A percentile compares a stretch with the other conserved stretches of the same genome.
These are phyloP conservation scores for Rousettus madagascariensis DNA, from an alignment of 2,797 vertebrate species.

Conservation along the genomic window DNA sequence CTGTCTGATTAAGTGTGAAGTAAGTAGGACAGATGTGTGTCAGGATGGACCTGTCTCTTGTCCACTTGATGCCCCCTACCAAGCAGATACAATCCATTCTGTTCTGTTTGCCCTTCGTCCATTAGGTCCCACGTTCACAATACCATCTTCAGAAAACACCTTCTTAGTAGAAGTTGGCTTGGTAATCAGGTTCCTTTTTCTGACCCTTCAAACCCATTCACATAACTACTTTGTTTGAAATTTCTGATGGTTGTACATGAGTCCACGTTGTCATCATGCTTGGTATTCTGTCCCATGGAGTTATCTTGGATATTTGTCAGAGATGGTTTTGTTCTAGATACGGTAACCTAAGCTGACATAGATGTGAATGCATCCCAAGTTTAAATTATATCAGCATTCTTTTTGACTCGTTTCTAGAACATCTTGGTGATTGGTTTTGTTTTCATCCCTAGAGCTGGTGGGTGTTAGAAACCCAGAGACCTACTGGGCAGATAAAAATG, in stretches of 20 bases:
- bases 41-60: background rate
- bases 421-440: background rate
- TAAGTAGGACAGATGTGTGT: background rate
- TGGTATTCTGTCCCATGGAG: background rate
- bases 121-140: background rate
- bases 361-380: background rate
- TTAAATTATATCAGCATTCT: background rate
- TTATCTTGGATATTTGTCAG: background rate
- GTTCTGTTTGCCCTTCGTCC: background rate
- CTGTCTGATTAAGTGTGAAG: background rate
- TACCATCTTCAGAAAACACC: background rate
- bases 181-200: background rate
- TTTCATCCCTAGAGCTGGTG: background rate
- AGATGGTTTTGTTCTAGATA: background rate
- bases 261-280: background rate
- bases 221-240: background rate
- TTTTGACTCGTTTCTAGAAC: background rate
- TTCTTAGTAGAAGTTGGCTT: background rate
- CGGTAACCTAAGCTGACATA: background rate
- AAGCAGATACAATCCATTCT: background rate
- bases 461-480: background rate
- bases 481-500: background rate
- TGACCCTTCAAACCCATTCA: background rate
- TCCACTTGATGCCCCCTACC: background rate
- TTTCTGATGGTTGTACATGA: background rate